phyloP scores from a whole-genome alignment of 2,888 invertebrate genomes.

The Oithona nana region DNA sequence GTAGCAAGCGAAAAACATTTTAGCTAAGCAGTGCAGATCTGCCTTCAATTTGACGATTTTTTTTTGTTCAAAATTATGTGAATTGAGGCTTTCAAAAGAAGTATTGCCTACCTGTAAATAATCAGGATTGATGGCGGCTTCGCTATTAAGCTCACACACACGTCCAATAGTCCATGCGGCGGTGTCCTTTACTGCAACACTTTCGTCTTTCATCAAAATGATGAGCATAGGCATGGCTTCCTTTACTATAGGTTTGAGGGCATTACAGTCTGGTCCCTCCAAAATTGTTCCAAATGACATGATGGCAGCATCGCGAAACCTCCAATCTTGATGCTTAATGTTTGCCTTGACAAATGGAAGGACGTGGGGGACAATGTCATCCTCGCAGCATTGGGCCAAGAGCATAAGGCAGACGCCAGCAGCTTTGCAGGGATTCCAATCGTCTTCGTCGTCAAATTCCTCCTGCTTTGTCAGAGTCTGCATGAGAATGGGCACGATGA shows the following conservation, averaged over 20 bases:
- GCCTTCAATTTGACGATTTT: too few species aligned
- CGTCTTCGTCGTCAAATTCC: constrained; percentile 92
- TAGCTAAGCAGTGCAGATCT: too few species aligned
- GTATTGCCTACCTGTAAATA: too few species aligned
- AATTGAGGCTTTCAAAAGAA: too few species aligned
- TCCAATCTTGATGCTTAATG: constrained; percentile 10
- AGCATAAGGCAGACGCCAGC: constrained; percentile 97
- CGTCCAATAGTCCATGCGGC: constrained; percentile 96
- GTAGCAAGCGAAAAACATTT: too few species aligned
- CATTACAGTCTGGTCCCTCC: constrained; percentile 69
- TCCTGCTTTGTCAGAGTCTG: constrained; percentile 83
- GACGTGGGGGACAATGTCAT: constrained; percentile 84
- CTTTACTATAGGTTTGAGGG: constrained; percentile 78
- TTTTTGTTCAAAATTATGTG: too few species aligned
- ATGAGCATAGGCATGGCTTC: constrained; percentile 93
- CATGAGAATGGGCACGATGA: constrained; percentile 78
- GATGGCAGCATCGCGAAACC: constrained; percentile 79
- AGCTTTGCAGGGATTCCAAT: constrained; percentile 98
- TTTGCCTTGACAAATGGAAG: constrained; percentile 69
- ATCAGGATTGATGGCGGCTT: constrained; percentile 70
- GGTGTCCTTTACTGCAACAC: constrained; percentile 78
- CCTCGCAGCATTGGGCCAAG: constrained; percentile 88
- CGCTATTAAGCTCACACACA: constrained; percentile 90
- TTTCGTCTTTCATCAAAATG: constrained; percentile 76
- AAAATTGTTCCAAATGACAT: constrained; percentile 92